Percentiles rank a stretch among this genome's conserved stretches.
Evolutionary conservation across 1,140 invertebrate genomes (phyloP).

Genomic region (Drosophila busckii): DNA sequence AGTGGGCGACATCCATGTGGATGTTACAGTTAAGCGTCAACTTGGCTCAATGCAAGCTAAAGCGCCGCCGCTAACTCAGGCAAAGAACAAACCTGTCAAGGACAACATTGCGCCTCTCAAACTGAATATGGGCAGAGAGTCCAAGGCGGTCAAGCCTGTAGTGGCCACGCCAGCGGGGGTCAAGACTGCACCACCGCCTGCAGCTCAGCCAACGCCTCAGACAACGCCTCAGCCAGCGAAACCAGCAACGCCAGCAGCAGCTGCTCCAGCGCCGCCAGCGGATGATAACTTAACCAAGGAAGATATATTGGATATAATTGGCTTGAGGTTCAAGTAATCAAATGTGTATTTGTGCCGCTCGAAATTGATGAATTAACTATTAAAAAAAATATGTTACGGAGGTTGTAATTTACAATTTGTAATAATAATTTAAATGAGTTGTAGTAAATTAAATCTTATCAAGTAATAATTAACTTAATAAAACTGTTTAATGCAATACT

Average conservation of each 20-base stretch:
- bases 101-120: not conserved
- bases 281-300: constrained; percentile 43
- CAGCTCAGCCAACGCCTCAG: too few species aligned
- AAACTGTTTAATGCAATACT: too few species aligned
- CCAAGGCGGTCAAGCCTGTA: too few species aligned
- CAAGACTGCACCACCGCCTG: too few species aligned
- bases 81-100: not conserved
- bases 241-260: not conserved
- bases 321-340: constrained; percentile 7
- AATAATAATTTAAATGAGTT: too few species aligned
- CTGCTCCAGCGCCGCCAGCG: not conserved
- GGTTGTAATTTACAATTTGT: too few species aligned
- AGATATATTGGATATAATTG: constrained; percentile 45
- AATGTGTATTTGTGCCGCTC: not conserved
- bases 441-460: too few species aligned
- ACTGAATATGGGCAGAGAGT: not conserved
- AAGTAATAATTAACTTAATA: too few species aligned
- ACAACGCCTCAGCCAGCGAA: not conserved
- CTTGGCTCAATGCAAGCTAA: constrained; percentile 4
- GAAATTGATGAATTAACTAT: too few species aligned
- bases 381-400: too few species aligned
- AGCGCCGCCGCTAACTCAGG: not conserved
- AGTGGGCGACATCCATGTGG: not conserved
- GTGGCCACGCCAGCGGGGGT: too few species aligned
- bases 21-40: constrained; percentile 33